phyloP scores from a whole-genome alignment of 2,888 invertebrate genomes.

The Melitaea athalia region DNA sequence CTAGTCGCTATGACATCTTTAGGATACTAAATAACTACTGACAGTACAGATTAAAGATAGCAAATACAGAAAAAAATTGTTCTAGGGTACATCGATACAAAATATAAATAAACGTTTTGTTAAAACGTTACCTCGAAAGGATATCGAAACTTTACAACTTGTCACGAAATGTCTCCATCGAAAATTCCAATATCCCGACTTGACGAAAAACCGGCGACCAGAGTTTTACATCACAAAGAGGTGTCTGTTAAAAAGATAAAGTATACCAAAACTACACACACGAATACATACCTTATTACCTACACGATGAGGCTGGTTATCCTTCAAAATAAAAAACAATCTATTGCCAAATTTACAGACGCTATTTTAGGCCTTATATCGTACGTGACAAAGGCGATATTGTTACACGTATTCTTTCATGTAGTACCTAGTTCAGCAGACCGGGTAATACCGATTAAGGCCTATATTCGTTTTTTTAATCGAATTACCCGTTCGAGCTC shows the following conservation, averaged over 20 bases:
- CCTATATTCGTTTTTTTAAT: constrained; percentile 45
- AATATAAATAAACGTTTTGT: background rate
- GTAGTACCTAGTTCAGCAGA: constrained; percentile 41
- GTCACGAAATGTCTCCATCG: constrained; percentile 31
- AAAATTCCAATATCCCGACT: constrained; percentile 35
- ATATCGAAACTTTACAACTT: constrained; percentile 23
- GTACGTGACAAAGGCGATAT: background rate
- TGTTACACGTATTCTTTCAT: constrained; percentile 13
- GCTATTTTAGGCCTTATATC: constrained; percentile 3
- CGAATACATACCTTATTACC: constrained; percentile 18
- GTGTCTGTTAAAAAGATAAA: constrained; percentile 37
- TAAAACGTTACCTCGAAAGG: constrained; percentile 17
- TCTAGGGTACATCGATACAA: background rate
- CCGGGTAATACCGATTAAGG: constrained; percentile 47
- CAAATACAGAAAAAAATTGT: background rate
- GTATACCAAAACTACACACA: constrained; percentile 10
- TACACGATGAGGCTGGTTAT: constrained; percentile 1
- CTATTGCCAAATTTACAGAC: constrained; percentile 7
- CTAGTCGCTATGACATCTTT: too few species aligned
- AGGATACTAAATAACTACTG: too few species aligned
- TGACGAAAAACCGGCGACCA: constrained; percentile 36
- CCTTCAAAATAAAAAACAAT: background rate
- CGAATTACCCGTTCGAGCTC: constrained; percentile 45
- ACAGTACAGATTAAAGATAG: too few species aligned
- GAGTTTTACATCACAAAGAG: constrained; percentile 39